Base-by-base conservation (phyloP, 30 jellyfish, hydroid and myxozoan genomes). In the Aurelia sp. region DNA sequence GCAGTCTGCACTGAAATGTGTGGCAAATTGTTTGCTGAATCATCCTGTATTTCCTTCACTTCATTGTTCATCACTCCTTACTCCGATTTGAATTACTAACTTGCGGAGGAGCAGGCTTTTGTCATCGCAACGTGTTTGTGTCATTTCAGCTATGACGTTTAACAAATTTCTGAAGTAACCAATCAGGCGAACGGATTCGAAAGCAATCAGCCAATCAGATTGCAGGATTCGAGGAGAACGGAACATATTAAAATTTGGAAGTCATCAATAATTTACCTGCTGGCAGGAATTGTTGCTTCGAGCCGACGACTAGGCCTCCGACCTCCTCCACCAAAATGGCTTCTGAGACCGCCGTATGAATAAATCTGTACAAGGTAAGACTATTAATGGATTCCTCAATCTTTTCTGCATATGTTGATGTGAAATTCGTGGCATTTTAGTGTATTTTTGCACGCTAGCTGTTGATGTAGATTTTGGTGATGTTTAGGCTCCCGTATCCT, bases 311-410 rank as follows among this genome's bases (percentile, higher is more conserved):
- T 7, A 44, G 55, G 55, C 55, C 55, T 8, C 8, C 55, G 15
- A 44, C 55, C 35, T 19, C 76, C 73, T 40, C 76, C 10, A 22
- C 15, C 51, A 74, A 76, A 76, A 76, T 76, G 86, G 13, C 86
- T 76, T 76, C 86, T 22, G 86, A 76, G 86, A 35, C 86, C 63
- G 73, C 33, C n/a, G 20, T 76, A 19, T 76, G 73, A 76, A 59
- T 19, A 3, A 52, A 76, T 11, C 13, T 53, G 68, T 30, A n/a
- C 17, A 76, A 76, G 86, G 86, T 76, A 31, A 76, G 64, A 40
- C 27, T 19, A 55, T 33, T 64, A 13, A 21, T 21, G 15, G 41
- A 21, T 64, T 64, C 74, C 19, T 64, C 41, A 9, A 17, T 44
- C 33, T 16, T 21, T 64, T 18, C 74, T 64, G 33, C 19, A 21